These are phyloP conservation scores for Capra hircus DNA, from an alignment of 2,113 vertebrate genomes.

Conservation along the genomic window DNA sequence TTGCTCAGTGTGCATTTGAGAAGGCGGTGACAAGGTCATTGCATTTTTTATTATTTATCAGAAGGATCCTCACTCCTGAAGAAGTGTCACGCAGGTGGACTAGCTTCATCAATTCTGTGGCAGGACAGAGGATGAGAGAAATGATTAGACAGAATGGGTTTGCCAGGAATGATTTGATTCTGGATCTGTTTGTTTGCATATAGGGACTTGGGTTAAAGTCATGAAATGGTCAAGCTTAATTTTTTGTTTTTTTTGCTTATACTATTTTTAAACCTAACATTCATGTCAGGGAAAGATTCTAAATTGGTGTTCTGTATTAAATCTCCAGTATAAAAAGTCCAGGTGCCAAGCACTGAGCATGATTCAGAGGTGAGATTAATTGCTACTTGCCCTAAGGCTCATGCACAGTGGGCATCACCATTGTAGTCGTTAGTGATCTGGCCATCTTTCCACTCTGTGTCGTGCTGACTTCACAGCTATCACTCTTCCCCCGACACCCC, in stretches of 20 bases:
- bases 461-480: background rate
- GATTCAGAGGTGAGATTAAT: background rate
- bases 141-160: constrained; percentile 1
- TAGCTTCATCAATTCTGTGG: background rate
- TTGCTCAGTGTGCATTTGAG: background rate
- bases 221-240: background rate
- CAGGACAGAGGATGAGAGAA: background rate
- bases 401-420: background rate
- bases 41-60: background rate
- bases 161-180: constrained; percentile 32
- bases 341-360: background rate
- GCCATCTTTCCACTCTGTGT: background rate
- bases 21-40: background rate
- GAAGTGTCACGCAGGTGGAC: background rate
- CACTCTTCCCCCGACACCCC: too few species aligned
- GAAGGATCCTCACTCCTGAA: background rate
- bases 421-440: background rate
- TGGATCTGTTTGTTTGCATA: constrained; percentile 1
- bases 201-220: background rate
- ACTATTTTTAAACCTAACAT: background rate
- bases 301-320: background rate
- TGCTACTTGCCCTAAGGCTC: background rate
- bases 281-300: background rate
- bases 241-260: background rate
- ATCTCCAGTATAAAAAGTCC: background rate